These are phyloP conservation scores for Lasioglossum lativentre DNA, from an alignment of 2,888 invertebrate genomes.

Conservation along the genomic window DNA sequence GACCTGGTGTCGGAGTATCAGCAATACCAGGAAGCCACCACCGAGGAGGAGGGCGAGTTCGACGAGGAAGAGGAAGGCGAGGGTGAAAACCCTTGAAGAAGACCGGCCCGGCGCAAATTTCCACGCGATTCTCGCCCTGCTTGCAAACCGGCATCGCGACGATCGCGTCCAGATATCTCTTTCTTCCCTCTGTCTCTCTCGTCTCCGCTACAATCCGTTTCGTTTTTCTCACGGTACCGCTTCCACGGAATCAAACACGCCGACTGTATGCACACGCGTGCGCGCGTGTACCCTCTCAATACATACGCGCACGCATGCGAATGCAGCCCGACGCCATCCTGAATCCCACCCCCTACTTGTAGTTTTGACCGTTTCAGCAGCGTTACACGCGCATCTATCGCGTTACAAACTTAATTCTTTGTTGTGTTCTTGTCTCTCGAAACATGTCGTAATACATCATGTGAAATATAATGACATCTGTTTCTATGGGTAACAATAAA, in stretches of 20 bases:
- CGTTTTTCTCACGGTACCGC: constrained; percentile 4
- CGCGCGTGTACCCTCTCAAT: not conserved
- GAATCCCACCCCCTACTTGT: not conserved
- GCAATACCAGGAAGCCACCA: constrained; percentile 96
- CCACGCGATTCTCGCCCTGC: constrained; percentile 8
- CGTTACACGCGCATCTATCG: not conserved
- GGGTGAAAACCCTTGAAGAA: constrained; percentile 79
- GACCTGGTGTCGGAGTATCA: constrained; percentile 96
- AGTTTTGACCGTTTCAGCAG: constrained; percentile 19
- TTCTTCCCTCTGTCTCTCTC: not conserved
- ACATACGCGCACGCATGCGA: not conserved
- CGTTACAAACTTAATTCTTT: constrained; percentile 25
- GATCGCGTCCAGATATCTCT: not conserved
- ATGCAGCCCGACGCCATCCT: not conserved
- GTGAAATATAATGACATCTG: not conserved
- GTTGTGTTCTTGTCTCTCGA: constrained; percentile 11
- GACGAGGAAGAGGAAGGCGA: constrained; percentile 90
- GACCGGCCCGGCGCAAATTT: not conserved
- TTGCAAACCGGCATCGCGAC: constrained; percentile 12
- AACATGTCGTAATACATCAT: constrained; percentile 1
- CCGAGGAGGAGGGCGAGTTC: constrained; percentile 95
- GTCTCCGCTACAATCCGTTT: not conserved
- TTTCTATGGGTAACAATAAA: not conserved
- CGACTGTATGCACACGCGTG: not conserved
- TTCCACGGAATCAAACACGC: not conserved